These are phyloP conservation scores for Lamellibrachia columna DNA, from an alignment of 2,888 invertebrate genomes.

Conservation along the genomic window DNA sequence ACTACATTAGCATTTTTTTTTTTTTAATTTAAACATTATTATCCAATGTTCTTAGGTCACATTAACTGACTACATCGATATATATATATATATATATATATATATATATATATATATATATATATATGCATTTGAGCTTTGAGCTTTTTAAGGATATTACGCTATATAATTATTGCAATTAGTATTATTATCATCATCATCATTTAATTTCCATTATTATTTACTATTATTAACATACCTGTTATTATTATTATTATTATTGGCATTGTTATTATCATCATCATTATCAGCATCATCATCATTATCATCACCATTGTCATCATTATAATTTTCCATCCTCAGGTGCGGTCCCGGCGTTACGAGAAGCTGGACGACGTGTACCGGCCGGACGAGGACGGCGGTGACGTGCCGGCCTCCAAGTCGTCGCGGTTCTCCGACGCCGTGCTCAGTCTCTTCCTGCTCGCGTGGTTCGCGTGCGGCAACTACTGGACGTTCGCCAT, in stretches of 20 bases:
- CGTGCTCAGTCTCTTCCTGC: slow-evolving; percentile 76
- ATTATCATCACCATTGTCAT: too few species aligned
- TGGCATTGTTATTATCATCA: too few species aligned
- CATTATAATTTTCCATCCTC: slow-evolving; percentile 49
- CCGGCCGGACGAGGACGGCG: slow-evolving; percentile 50
- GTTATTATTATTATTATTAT: too few species aligned
- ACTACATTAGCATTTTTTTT: too few species aligned
- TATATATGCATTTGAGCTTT: not conserved
- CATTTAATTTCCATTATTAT: not conserved
- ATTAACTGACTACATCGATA: too few species aligned
- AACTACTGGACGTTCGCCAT: slow-evolving; percentile 83
- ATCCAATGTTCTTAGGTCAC: too few species aligned
- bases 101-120: slow-evolving; percentile 23
- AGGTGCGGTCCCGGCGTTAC: slow-evolving; percentile 73
- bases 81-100: too few species aligned
- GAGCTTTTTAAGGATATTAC: too few species aligned
- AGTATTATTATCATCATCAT: not conserved
- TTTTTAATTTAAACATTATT: too few species aligned
- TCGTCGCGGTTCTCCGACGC: slow-evolving; percentile 75
- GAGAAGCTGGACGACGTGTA: slow-evolving; percentile 58
- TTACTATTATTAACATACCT: too few species aligned
- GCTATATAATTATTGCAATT: slow-evolving; percentile 16
- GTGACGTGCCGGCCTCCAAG: slow-evolving; percentile 63
- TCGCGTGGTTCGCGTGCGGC: slow-evolving; percentile 79
- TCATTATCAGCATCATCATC: too few species aligned